Percentiles rank a stretch among this genome's conserved stretches.
These are phyloP conservation scores for Aricia artaxerxes DNA, from an alignment of 2,888 invertebrate species.

Conservation along the genomic window DNA sequence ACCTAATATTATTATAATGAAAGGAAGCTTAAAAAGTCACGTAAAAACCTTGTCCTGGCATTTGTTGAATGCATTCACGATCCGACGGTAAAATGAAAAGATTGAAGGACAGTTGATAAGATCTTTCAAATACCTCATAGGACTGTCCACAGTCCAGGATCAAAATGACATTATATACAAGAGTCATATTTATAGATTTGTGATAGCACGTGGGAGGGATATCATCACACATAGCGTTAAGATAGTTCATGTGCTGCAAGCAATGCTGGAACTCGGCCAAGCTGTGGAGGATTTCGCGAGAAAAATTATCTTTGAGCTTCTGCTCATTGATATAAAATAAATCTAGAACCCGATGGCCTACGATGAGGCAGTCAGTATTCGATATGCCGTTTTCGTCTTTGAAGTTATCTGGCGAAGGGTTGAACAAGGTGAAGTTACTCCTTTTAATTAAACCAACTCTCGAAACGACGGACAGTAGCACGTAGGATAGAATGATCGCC, in stretches of 20 bases:
- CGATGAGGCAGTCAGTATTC: not conserved
- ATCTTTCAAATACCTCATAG: not conserved
- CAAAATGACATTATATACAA: not conserved
- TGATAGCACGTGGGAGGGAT: conserved; percentile 12
- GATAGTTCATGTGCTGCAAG: conserved; percentile 51
- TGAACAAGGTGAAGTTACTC: not conserved
- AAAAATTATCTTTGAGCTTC: conserved; percentile 34
- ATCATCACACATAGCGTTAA: conserved; percentile 48
- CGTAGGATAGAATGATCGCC: conserved; percentile 5
- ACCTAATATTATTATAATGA: too few species aligned
- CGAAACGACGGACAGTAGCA: not conserved
- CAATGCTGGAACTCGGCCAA: conserved; percentile 53
- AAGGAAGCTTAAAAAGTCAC: not conserved
- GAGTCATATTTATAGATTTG: not conserved
- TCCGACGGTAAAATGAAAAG: not conserved
- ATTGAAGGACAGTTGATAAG: not conserved
- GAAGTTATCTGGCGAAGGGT: not conserved
- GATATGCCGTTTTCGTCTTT: conserved; percentile 6
- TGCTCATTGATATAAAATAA: conserved; percentile 9
- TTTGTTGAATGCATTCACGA: not conserved
- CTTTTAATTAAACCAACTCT: conserved; percentile 11
- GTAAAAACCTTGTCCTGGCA: not conserved
- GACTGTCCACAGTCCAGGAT: not conserved
- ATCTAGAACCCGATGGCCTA: not conserved
- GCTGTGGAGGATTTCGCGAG: conserved; percentile 44